Evolutionary conservation across 2,113 vertebrate species (phyloP).

Genomic region (Hylia prasina): DNA sequence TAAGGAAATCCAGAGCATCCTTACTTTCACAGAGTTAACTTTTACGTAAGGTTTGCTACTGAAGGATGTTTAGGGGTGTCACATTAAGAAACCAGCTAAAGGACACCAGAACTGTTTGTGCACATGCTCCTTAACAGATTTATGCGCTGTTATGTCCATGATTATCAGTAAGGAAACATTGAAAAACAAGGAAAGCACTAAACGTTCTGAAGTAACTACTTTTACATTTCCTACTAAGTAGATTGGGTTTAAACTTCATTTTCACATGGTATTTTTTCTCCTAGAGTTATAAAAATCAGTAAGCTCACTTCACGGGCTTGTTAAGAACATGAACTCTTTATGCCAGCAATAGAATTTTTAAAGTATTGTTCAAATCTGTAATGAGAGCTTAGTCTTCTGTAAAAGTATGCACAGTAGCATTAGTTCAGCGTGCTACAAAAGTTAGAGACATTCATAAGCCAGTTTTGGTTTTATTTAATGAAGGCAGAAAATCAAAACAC

Average conservation of each 20-base stretch:
- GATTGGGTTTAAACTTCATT: neutral
- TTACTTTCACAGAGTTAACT: too few species aligned
- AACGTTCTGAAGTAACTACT: neutral
- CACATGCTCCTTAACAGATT: neutral
- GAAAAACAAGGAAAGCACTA: neutral
- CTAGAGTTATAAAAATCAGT: neutral
- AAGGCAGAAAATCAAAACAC: neutral
- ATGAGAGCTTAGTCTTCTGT: neutral
- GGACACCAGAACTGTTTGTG: fast-evolving
- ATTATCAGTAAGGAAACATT: neutral
- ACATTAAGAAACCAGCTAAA: neutral
- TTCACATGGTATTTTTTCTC: neutral
- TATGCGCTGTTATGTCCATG: neutral
- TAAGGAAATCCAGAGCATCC: too few species aligned
- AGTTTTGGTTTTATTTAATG: neutral
- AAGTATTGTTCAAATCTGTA: neutral
- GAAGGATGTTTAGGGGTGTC: neutral
- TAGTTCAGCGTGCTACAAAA: neutral
- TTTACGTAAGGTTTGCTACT: neutral
- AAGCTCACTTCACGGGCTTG: neutral
- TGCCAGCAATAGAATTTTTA: neutral
- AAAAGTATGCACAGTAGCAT: neutral
- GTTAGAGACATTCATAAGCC: neutral
- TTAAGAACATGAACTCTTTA: neutral
- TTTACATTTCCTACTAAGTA: neutral